Evolutionary conservation across 2,113 vertebrate genomes (phyloP).

Genomic region (Marmota monax): DNA sequence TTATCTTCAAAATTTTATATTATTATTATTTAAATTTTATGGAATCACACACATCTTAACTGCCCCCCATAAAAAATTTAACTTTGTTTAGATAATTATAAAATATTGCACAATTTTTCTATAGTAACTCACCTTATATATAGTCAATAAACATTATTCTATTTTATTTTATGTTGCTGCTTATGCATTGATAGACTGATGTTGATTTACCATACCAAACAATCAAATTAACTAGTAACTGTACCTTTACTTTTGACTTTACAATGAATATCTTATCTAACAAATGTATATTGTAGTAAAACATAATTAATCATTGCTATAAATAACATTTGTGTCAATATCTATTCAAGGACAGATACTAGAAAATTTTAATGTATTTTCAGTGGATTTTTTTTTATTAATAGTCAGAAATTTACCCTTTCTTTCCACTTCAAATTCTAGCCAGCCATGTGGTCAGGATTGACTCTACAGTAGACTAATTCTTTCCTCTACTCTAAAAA

Average conservation of each 20-base stretch:
- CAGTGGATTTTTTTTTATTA: neutral
- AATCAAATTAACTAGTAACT: neutral
- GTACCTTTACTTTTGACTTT: neutral
- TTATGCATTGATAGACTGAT: neutral
- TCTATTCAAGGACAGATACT: neutral
- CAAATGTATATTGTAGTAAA: neutral
- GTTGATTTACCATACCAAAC: neutral
- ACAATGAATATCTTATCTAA: neutral
- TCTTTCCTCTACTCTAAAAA: neutral
- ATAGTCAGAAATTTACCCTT: neutral
- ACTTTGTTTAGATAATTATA: neutral
- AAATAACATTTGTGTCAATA: neutral
- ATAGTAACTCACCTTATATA: neutral
- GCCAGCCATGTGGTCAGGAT: neutral
- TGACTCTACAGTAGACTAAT: neutral
- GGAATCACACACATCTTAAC: neutral
- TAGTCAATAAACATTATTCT: neutral
- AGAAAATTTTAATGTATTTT: neutral
- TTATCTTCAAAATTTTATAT: neutral
- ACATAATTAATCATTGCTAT: neutral
- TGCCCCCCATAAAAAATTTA: neutral
- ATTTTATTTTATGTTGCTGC: neutral
- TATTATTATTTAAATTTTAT: constrained; percentile 19
- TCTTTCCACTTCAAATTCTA: neutral
- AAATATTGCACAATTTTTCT: neutral